Percentiles rank a stretch among this genome's conserved stretches.
These are phyloP conservation scores for Corticium candelabrum DNA, from an alignment of 37 sponge, comb jelly and placozoan species.

Conservation along the genomic window DNA sequence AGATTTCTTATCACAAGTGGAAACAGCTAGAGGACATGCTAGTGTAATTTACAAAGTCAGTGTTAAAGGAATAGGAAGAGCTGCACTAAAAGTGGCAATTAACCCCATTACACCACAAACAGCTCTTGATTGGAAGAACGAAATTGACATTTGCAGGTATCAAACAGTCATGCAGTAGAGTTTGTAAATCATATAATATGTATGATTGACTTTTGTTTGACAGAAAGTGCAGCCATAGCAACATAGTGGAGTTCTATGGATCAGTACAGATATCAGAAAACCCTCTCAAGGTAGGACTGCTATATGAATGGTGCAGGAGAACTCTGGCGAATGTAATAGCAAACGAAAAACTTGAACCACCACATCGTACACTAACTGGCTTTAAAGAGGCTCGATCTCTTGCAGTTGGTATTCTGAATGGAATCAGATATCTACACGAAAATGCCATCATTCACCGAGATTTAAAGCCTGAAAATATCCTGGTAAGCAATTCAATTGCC, in stretches of 20 bases:
- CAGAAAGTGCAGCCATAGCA: too few species aligned
- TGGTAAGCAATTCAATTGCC: slow-evolving; percentile 53
- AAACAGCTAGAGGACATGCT: too few species aligned
- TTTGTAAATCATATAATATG: too few species aligned
- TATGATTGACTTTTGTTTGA: too few species aligned
- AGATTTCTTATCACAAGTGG: too few species aligned
- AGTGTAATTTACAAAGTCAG: too few species aligned
- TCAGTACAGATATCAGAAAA: background rate
- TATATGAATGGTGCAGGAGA: background rate
- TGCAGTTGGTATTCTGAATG: slow-evolving; percentile 48
- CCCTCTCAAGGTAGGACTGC: background rate
- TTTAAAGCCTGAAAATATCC: slow-evolving; percentile 85
- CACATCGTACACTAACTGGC: background rate
- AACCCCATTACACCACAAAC: too few species aligned
- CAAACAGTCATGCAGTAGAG: too few species aligned
- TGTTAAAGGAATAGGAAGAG: too few species aligned
- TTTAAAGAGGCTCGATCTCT: background rate
- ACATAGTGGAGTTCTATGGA: background rate
- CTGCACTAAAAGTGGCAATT: too few species aligned
- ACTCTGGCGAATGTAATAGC: background rate
- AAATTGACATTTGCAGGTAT: too few species aligned
- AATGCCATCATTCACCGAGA: slow-evolving; percentile 86
- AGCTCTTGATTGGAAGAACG: too few species aligned
- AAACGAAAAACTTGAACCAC: background rate
- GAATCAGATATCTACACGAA: slow-evolving; percentile 80